Evolutionary conservation across 2,888 invertebrate genomes (phyloP).

Genomic region (Tetragonisca angustula): DNA sequence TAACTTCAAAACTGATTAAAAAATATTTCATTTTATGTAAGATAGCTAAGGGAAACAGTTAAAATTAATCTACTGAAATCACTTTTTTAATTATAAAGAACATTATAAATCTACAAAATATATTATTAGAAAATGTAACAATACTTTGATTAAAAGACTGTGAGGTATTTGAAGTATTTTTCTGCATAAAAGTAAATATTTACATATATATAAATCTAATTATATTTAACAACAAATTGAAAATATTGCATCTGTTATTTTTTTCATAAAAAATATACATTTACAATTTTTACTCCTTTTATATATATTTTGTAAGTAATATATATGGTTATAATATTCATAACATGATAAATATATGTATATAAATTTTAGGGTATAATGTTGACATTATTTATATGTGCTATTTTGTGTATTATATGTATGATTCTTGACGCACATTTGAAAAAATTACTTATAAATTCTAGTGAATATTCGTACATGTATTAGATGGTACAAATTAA

Average conservation of each 20-base stretch:
- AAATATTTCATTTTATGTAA: conserved; percentile 4
- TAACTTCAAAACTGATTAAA: neutral
- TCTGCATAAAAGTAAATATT: neutral
- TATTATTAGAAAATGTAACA: neutral
- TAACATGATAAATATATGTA: neutral
- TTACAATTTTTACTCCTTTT: neutral
- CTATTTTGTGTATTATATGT: neutral
- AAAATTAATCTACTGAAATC: neutral
- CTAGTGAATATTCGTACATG: neutral
- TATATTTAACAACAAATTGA: neutral
- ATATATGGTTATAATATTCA: neutral
- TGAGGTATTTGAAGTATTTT: neutral
- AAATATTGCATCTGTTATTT: neutral
- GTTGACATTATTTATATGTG: neutral
- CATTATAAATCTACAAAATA: neutral
- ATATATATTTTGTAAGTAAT: neutral
- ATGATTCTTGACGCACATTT: neutral
- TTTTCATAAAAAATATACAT: neutral
- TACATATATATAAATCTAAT: neutral
- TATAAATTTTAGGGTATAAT: neutral
- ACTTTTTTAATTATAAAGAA: neutral
- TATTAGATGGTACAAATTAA: neutral
- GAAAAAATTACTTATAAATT: neutral
- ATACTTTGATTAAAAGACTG: neutral
- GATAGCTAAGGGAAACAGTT: neutral